Percentiles rank a stretch among this genome's conserved stretches.
These are phyloP conservation scores for Drosophila subobscura DNA, from an alignment of 1,140 invertebrate species.

Conservation along the genomic window DNA sequence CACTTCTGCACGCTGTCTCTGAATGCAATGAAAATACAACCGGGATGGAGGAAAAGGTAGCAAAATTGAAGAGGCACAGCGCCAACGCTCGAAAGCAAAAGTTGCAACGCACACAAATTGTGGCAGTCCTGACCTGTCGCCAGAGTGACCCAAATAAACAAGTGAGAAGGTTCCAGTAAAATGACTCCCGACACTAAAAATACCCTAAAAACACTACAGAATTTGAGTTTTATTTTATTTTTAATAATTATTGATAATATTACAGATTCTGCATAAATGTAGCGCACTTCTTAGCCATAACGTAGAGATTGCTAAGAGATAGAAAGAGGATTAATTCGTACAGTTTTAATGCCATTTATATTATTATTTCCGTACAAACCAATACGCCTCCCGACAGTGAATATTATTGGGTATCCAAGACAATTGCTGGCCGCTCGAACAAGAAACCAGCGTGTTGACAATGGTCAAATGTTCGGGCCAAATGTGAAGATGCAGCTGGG, in stretches of 20 bases:
- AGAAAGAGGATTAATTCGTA: too few species aligned
- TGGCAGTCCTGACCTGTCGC: constrained; percentile 59
- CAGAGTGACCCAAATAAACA: constrained; percentile 55
- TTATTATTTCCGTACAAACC: neutral
- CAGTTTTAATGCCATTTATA: too few species aligned
- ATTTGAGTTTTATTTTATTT: too few species aligned
- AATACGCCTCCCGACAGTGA: neutral
- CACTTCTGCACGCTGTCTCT: constrained; percentile 8
- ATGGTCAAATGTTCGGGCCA: constrained; percentile 75
- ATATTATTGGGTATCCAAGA: constrained; percentile 6
- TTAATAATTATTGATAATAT: too few species aligned
- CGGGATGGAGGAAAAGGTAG: too few species aligned
- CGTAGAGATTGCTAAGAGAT: too few species aligned
- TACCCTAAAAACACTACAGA: neutral
- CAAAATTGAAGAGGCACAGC: constrained; percentile 16
- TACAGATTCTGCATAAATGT: too few species aligned
- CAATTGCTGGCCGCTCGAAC: constrained; percentile 29
- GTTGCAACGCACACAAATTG: constrained; percentile 47
- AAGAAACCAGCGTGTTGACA: constrained; percentile 71
- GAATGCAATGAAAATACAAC: constrained; percentile 32
- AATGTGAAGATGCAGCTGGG: constrained; percentile 74
- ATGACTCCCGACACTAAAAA: too few species aligned
- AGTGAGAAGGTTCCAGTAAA: neutral
- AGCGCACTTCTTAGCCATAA: too few species aligned
- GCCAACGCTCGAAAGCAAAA: constrained; percentile 65